A percentile compares a stretch with the other conserved stretches of the same genome.
Conservation (phyloP, 2,113 vertebrate species). For the Clupea harengus region DNA sequence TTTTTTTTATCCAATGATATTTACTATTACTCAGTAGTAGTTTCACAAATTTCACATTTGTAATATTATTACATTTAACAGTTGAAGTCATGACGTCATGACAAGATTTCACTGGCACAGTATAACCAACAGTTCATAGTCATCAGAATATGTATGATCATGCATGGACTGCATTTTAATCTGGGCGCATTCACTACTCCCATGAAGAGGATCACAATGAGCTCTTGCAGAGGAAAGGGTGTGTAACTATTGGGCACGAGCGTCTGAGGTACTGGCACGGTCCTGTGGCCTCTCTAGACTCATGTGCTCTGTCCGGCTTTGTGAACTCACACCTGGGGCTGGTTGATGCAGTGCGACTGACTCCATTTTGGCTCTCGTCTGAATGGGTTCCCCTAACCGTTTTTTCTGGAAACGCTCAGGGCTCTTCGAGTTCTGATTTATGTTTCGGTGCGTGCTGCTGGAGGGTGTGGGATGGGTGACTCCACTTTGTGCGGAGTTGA, state of each 20-base stretch:
- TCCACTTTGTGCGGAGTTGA: not conserved
- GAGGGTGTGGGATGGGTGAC: not conserved
- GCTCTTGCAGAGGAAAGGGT: not conserved
- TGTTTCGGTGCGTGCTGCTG: not conserved
- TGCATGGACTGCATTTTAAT: not conserved
- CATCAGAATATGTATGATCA: not conserved
- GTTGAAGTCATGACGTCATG: not conserved
- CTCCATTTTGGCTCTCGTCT: not conserved
- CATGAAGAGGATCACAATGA: not conserved
- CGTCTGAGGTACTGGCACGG: not conserved
- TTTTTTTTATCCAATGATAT: not conserved
- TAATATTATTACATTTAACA: not conserved
- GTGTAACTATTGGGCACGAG: not conserved
- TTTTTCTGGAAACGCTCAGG: not conserved
- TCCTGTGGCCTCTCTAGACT: not conserved
- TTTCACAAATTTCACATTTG: not conserved
- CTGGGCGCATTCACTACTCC: not conserved
- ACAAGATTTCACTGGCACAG: not conserved
- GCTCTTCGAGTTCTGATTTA: not conserved
- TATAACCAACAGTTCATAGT: not conserved
- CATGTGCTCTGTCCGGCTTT: not conserved
- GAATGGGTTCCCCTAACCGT: not conserved
- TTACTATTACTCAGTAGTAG: not conserved
- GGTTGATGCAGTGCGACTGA: not conserved
- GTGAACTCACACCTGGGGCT: not conserved